Base-by-base conservation (phyloP, 2,797 vertebrate genomes). In the Chaetophractus vellerosus region DNA sequence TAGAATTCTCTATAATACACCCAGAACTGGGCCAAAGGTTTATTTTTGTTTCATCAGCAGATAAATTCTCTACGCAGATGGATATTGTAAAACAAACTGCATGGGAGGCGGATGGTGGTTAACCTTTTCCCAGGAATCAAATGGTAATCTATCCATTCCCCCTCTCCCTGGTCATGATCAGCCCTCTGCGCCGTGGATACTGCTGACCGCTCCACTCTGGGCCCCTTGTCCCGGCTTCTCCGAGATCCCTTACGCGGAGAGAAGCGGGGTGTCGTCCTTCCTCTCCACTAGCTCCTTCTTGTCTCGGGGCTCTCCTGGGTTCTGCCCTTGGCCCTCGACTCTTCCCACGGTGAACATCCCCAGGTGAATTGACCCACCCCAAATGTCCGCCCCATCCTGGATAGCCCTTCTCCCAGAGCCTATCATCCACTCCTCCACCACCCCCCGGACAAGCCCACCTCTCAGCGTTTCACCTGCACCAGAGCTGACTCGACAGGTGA, bases 21-120 rank as follows among this genome's bases (percentile, higher is more conserved):
- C 31, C 24, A n/a, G 33, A 66, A 26, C 48, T 61, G 55, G 24
- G 6, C 19, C 48, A 50, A 33, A 45, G 50, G n/a, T 59, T 71
- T 92, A 55, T 90, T 74, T 93, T 79, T 83, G 76, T 61, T 64
- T 33, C 26, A 38, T 75, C 57, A 55, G 26, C n/a, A 69, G 50
- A 71, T n/a, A 64, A 41, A 75, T 48, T 61, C 38, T 57, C 45
- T 50, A 50, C 55, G n/a, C 26, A 11, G 59, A 28, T 11, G 21
- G 19, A 61, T 45, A 45, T 45, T n/a, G 59, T 66, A 2, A 64
- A 45, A 45, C 45, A 75, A 84, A 88, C 57, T 59, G 68, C 50
- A 10, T 41, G 66, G 41, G 79, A 75, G 33, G 63, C 10, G 36
- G 6, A 11, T 16, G 26, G 33, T 48, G 57, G n/a, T 74, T 78